Evolutionary conservation across 2,797 vertebrate genomes (phyloP).

Genomic region (Alauda arvensis): DNA sequence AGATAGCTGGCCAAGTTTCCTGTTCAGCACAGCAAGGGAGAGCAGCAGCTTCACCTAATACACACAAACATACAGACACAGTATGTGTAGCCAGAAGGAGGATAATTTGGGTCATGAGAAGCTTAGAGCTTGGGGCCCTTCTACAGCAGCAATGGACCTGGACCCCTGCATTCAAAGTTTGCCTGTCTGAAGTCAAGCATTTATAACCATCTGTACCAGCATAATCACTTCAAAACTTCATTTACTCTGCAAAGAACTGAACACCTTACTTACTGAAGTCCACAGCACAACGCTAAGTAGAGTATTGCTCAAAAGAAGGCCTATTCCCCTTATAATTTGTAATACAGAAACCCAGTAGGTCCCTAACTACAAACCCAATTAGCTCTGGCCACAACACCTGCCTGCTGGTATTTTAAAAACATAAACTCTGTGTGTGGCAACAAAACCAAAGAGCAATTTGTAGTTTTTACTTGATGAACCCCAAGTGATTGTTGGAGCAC

Average conservation of each 20-base stretch:
- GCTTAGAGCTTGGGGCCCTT: neutral
- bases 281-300: neutral
- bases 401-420: conserved; percentile 10
- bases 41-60: neutral
- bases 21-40: neutral
- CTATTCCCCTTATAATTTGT: neutral
- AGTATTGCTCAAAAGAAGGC: neutral
- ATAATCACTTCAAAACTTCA: neutral
- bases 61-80: neutral
- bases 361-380: neutral
- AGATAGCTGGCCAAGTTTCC: neutral
- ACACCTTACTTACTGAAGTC: neutral
- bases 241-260: neutral
- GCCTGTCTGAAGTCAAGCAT: neutral
- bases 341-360: neutral
- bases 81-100: neutral
- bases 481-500: neutral
- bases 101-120: neutral
- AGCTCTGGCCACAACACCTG: neutral
- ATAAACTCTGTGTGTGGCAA: conserved; percentile 3
- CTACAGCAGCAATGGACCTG: neutral
- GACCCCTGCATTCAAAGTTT: neutral
- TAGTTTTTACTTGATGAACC: conserved; percentile 16
- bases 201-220: neutral
- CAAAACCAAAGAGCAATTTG: conserved; percentile 1